Conservation (phyloP, 2,797 vertebrate species). For the Phylloscopus collybita region DNA sequence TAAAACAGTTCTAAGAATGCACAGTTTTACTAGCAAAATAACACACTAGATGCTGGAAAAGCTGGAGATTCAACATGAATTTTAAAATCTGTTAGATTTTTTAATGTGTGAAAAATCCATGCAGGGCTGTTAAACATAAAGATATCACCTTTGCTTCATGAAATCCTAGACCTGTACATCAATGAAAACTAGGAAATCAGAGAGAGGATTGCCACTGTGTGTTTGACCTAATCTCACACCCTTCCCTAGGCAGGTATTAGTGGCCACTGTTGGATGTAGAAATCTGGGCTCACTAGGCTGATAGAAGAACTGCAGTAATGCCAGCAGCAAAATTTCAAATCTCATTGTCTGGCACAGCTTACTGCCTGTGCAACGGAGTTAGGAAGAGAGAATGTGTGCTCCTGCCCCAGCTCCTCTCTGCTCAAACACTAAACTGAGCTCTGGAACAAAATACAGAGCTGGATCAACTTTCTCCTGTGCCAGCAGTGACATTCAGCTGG, state of each 20-base stretch:
- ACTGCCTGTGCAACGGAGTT: neutral
- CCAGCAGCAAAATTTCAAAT: neutral
- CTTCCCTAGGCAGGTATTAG: neutral
- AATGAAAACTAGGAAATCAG: neutral
- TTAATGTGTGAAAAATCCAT: neutral
- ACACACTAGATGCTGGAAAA: neutral
- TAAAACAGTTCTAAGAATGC: neutral
- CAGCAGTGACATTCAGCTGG: neutral
- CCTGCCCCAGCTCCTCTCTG: neutral
- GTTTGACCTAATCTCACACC: neutral
- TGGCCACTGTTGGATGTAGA: neutral
- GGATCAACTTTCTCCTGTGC: neutral
- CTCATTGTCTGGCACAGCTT: neutral
- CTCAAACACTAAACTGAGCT: neutral
- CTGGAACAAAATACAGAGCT: neutral
- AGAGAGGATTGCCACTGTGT: neutral
- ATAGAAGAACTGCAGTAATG: neutral
- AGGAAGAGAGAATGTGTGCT: neutral
- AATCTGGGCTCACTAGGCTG: neutral
- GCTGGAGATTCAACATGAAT: neutral
- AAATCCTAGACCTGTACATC: neutral
- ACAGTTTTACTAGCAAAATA: neutral
- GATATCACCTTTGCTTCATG: neutral
- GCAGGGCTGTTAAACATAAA: neutral
- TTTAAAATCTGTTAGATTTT: neutral